A percentile compares a stretch with the other conserved stretches of the same genome.
Evolutionary conservation across 2,888 invertebrate genomes (phyloP).

Genomic region (Aromia moschata): DNA sequence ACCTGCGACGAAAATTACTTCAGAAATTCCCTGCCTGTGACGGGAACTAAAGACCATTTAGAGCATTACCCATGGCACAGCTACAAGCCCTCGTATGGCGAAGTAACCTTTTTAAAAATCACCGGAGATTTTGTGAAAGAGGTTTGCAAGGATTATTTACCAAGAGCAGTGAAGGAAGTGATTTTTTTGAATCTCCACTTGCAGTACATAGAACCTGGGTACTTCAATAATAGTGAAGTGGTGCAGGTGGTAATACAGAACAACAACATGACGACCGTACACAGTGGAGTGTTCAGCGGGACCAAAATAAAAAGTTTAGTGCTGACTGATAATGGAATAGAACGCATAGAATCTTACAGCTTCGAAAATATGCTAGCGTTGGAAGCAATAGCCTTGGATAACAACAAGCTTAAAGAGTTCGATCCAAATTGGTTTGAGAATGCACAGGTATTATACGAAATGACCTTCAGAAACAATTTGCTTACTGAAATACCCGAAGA

Average conservation of each 20-base stretch:
- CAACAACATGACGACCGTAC: constrained; percentile 30
- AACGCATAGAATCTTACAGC: constrained; percentile 29
- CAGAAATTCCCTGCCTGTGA: constrained; percentile 13
- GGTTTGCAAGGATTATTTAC: constrained; percentile 28
- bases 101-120: constrained; percentile 25
- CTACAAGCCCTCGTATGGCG: constrained; percentile 24
- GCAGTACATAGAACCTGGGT: constrained; percentile 43
- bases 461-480: constrained; percentile 32
- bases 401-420: constrained; percentile 31
- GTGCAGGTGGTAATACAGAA: constrained; percentile 34
- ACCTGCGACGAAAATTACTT: constrained; percentile 28
- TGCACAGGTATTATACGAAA: constrained; percentile 34
- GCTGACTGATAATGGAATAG: constrained; percentile 35
- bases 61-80: constrained; percentile 36
- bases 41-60: constrained; percentile 31
- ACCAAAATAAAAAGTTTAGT: constrained; percentile 37
- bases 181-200: constrained; percentile 36
- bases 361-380: constrained; percentile 36
- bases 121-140: constrained; percentile 28
- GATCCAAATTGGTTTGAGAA: constrained; percentile 36
- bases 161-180: constrained; percentile 28
- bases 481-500: constrained; percentile 35
- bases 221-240: constrained; percentile 29
- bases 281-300: constrained; percentile 35
- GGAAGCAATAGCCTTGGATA: constrained; percentile 40